Percentiles rank a stretch among this genome's conserved stretches.
These are phyloP conservation scores for Epizoanthus illoricatus DNA, from an alignment of 92 coral and sea anemone species.

Conservation along the genomic window DNA sequence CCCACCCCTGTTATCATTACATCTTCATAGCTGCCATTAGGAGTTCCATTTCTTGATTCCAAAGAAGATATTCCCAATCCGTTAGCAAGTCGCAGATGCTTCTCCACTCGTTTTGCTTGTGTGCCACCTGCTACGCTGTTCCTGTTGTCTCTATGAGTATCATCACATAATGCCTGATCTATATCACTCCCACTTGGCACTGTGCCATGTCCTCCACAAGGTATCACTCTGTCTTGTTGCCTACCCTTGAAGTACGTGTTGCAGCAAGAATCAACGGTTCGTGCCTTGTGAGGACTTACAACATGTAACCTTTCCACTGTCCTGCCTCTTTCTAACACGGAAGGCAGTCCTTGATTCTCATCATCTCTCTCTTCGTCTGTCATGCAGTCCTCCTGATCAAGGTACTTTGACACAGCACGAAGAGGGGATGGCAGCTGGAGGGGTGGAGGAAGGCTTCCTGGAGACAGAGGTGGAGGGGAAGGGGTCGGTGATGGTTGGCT, in stretches of 20 bases:
- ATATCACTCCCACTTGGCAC: background rate
- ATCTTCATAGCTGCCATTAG: background rate
- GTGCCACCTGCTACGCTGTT: background rate
- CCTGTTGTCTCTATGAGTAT: background rate
- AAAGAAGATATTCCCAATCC: background rate
- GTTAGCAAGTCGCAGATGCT: background rate
- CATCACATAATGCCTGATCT: background rate
- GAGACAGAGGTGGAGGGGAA: constrained; percentile 64
- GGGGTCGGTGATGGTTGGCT: constrained; percentile 55
- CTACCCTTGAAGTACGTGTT: background rate
- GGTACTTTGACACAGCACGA: constrained; percentile 53
- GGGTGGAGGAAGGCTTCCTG: constrained; percentile 58
- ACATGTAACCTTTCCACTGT: background rate
- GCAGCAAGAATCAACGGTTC: background rate
- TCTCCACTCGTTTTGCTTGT: background rate
- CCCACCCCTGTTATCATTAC: constrained; percentile 16
- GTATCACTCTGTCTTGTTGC: background rate
- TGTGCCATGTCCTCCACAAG: background rate
- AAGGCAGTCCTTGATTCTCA: background rate
- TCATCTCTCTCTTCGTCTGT: constrained; percentile 52
- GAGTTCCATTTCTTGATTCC: background rate
- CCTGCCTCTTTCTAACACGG: background rate
- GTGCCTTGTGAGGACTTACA: background rate
- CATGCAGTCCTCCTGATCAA: constrained; percentile 49
- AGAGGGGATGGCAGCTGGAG: constrained; percentile 66